Conservation (phyloP, 2,113 vertebrate genomes). For the Oplegnathus fasciatus region DNA sequence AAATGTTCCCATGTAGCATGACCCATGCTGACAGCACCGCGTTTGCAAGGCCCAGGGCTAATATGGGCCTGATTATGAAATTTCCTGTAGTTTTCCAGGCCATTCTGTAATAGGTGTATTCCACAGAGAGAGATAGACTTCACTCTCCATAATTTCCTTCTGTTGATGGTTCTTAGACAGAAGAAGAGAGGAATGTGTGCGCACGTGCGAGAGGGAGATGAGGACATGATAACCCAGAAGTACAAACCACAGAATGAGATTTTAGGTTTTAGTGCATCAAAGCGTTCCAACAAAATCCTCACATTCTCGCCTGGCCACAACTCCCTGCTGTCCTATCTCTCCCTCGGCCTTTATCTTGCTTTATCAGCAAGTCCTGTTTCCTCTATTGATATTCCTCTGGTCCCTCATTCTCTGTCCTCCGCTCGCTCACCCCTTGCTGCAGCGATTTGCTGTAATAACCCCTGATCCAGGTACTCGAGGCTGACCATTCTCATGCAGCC, state of each 20-base stretch:
- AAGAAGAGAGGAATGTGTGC: slow-evolving; percentile 42
- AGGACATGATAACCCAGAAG: slow-evolving; percentile 71
- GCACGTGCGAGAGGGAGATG: slow-evolving; percentile 55
- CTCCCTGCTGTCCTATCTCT: slow-evolving; percentile 49
- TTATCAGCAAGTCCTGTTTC: slow-evolving; percentile 46
- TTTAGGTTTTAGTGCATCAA: slow-evolving; percentile 49
- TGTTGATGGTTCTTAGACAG: slow-evolving; percentile 56
- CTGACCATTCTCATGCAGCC: slow-evolving; percentile 41
- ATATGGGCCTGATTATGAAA: slow-evolving; percentile 72
- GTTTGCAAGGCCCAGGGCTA: slow-evolving; percentile 55
- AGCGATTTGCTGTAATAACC: slow-evolving; percentile 28
- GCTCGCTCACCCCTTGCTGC: slow-evolving; percentile 8
- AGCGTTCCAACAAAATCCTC: slow-evolving; percentile 60
- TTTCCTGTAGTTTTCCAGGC: slow-evolving; percentile 76
- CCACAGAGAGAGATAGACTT: slow-evolving; percentile 56
- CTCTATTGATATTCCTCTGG: slow-evolving; percentile 46
- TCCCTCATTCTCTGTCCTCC: slow-evolving; percentile 33
- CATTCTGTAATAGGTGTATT: slow-evolving; percentile 64
- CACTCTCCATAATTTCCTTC: slow-evolving; percentile 18
- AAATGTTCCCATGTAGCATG: slow-evolving; percentile 63
- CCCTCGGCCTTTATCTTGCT: slow-evolving; percentile 55
- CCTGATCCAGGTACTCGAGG: slow-evolving; percentile 50
- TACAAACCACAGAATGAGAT: slow-evolving; percentile 65
- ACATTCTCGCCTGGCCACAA: slow-evolving; percentile 52
- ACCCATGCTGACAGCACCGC: slow-evolving; percentile 41